Evolutionary conservation across 2,797 vertebrate genomes (phyloP).

Genomic region (Chrosomus eos): DNA sequence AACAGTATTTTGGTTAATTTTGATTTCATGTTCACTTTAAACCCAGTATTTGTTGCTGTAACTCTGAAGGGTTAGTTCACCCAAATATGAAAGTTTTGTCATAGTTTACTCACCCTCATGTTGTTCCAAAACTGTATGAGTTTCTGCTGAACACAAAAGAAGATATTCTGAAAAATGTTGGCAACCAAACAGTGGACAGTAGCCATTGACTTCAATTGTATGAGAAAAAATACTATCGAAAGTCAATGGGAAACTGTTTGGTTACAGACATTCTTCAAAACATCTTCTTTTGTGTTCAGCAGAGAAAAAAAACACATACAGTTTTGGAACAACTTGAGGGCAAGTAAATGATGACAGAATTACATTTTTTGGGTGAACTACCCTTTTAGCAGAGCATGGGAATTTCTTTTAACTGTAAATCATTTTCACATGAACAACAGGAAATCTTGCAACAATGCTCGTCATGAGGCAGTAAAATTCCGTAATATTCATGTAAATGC

Average conservation of each 20-base stretch:
- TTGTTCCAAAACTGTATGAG: not conserved
- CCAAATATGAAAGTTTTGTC: not conserved
- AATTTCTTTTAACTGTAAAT: not conserved
- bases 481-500: too few species aligned
- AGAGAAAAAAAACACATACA: not conserved
- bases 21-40: not conserved
- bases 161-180: not conserved
- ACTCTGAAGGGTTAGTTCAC: not conserved
- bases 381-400: not conserved
- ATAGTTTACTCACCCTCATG: not conserved
- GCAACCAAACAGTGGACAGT: not conserved
- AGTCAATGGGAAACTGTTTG: not conserved
- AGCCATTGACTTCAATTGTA: too few species aligned
- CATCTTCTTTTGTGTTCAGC: not conserved
- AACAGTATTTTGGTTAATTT: not conserved
- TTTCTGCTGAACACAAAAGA: not conserved
- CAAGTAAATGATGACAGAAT: not conserved
- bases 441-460: constrained; percentile 13
- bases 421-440: constrained; percentile 12
- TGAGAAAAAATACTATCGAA: too few species aligned
- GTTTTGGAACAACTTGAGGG: not conserved
- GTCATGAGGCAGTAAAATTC: not conserved
- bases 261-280: not conserved
- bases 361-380: not conserved
- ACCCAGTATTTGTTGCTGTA: not conserved